phyloP scores from a whole-genome alignment of 2,888 invertebrate genomes.

The Campoletis raptor region DNA sequence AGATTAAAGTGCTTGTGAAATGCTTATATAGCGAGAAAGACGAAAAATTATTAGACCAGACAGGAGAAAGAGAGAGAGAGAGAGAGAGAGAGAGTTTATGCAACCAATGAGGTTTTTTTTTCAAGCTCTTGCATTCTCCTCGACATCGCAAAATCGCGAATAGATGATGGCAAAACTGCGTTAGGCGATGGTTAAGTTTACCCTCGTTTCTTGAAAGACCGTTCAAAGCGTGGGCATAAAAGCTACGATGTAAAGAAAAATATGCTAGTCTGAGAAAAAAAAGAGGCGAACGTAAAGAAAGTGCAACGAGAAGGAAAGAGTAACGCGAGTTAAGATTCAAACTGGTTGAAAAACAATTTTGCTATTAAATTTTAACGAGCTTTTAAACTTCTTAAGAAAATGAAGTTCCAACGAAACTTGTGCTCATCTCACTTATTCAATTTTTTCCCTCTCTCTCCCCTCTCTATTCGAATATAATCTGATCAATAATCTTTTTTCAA shows the following conservation, averaged over 20 bases:
- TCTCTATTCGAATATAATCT: slow-evolving; percentile 25
- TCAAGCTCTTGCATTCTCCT: slow-evolving; percentile 50
- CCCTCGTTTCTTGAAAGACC: slow-evolving; percentile 72
- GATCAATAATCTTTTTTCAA: slow-evolving; percentile 34
- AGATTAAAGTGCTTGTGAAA: slow-evolving; percentile 80
- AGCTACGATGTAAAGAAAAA: slow-evolving; percentile 65
- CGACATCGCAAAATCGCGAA: slow-evolving; percentile 16
- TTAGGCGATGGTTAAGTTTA: slow-evolving; percentile 63
- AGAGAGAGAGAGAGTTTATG: slow-evolving; percentile 60
- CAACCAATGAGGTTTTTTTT: slow-evolving; percentile 44
- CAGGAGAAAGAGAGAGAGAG: slow-evolving; percentile 49
- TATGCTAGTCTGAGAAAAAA: slow-evolving; percentile 64
- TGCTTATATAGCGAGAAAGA: slow-evolving; percentile 75
- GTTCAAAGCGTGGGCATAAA: slow-evolving; percentile 37
- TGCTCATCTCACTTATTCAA: slow-evolving; percentile 39
- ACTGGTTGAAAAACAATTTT: slow-evolving; percentile 67
- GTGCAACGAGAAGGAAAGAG: slow-evolving; percentile 5
- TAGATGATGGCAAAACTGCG: slow-evolving; percentile 23
- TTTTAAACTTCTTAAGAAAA: slow-evolving; percentile 68
- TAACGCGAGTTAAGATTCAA: slow-evolving; percentile 38
- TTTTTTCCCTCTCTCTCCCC: not conserved
- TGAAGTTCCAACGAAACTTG: slow-evolving; percentile 47
- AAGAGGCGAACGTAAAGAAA: slow-evolving; percentile 24
- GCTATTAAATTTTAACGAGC: slow-evolving; percentile 71
- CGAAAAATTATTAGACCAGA: slow-evolving; percentile 53